Percentiles rank a stretch among this genome's conserved stretches.
Evolutionary conservation across 2,113 vertebrate species (phyloP).

Genomic region (Solea solea): DNA sequence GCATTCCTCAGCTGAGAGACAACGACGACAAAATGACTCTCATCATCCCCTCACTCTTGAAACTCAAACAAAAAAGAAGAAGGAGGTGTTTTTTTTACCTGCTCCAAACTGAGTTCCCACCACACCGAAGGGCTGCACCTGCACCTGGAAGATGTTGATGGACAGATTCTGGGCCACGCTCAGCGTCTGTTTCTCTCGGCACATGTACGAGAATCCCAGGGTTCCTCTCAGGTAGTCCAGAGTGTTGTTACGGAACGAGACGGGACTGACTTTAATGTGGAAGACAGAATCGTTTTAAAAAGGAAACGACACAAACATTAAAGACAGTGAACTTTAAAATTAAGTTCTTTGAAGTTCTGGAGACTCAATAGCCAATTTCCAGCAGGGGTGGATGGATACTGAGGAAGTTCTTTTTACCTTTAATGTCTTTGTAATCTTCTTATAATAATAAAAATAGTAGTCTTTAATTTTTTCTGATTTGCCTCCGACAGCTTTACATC

Average conservation of each 20-base stretch:
- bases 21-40: neutral
- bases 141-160: conserved; percentile 87
- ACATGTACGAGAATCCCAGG: conserved; percentile 90
- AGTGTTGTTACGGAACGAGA: conserved; percentile 71
- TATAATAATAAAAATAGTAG: no score
- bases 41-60: neutral
- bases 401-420: no score
- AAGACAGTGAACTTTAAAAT: neutral
- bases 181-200: conserved; percentile 85
- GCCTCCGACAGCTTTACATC: no score
- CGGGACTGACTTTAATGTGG: neutral
- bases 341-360: no score
- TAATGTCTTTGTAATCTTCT: no score
- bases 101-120: conserved; percentile 85
- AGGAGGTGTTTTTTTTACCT: conserved; percentile 78
- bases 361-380: no score
- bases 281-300: neutral
- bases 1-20: conserved; percentile 89
- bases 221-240: conserved; percentile 87
- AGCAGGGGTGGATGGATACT: no score
- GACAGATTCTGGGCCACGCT: conserved; percentile 71
- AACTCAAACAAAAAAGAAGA: neutral
- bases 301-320: neutral
- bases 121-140: conserved; percentile 91
- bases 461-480: no score